phyloP scores from a whole-genome alignment of 2,888 invertebrate species.

The Torymus aiolomorphi region DNA sequence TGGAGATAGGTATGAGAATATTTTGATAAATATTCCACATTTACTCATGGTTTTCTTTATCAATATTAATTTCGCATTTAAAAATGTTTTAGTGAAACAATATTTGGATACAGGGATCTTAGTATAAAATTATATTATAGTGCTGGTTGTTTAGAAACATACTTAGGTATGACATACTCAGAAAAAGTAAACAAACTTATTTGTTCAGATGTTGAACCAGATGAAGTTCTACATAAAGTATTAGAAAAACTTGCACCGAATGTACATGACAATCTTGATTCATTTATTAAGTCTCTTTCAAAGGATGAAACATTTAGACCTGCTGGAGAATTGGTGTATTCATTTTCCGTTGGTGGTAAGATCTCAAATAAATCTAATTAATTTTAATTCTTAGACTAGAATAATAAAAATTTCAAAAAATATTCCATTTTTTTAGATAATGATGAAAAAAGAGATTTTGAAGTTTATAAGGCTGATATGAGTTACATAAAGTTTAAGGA shows the following conservation, averaged over 20 bases:
- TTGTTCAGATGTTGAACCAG: constrained; percentile 82
- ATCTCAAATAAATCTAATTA: constrained; percentile 59
- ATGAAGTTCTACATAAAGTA: constrained; percentile 85
- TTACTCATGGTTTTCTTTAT: background rate
- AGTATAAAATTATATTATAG: constrained; percentile 87
- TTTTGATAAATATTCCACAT: constrained; percentile 1
- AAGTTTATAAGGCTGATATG: constrained; percentile 87
- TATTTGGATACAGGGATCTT: constrained; percentile 94
- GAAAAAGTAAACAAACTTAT: constrained; percentile 81
- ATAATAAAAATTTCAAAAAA: background rate
- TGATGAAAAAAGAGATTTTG: constrained; percentile 78
- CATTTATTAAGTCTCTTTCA: constrained; percentile 82
- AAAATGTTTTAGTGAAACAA: constrained; percentile 82
- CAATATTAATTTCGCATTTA: constrained; percentile 39
- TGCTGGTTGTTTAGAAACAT: constrained; percentile 88
- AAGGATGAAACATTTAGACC: constrained; percentile 88
- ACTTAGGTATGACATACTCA: constrained; percentile 85
- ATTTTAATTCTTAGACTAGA: background rate
- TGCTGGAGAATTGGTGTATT: constrained; percentile 82
- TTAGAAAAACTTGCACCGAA: constrained; percentile 84
- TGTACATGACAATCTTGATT: constrained; percentile 83
- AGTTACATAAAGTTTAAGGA: constrained; percentile 84
- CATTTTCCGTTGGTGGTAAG: constrained; percentile 78
- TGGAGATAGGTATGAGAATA: constrained; percentile 82
- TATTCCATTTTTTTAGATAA: constrained; percentile 63